Evolutionary conservation across 1,140 invertebrate species (phyloP).

Genomic region (Euura lappo): DNA sequence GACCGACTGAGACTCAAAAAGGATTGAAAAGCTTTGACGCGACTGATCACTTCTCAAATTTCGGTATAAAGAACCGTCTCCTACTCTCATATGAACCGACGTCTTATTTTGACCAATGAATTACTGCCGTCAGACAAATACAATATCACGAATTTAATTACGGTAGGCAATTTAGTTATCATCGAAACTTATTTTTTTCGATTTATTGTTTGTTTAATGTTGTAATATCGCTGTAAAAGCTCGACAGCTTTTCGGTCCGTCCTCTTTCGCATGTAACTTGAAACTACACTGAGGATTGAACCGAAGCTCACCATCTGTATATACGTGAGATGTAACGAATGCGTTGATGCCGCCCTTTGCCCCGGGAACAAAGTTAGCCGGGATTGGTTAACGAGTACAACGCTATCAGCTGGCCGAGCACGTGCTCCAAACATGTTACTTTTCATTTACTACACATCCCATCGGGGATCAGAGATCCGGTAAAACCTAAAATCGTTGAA

Average conservation of each 20-base stretch:
- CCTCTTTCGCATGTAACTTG: background rate
- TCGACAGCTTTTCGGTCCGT: background rate
- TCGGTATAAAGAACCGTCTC: background rate
- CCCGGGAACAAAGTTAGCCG: conserved; percentile 40
- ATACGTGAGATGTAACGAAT: conserved; percentile 2
- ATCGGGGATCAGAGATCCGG: background rate
- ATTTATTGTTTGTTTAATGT: background rate
- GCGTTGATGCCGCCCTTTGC: conserved; percentile 48
- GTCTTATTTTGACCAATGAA: background rate
- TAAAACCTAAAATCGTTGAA: background rate
- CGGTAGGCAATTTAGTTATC: background rate
- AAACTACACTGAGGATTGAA: conserved; percentile 1
- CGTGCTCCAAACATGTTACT: conserved; percentile 49
- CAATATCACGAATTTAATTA: background rate
- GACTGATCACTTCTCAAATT: no score
- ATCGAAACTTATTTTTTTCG: background rate
- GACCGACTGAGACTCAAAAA: no score
- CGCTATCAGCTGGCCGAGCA: conserved; percentile 48
- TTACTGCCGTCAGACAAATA: background rate
- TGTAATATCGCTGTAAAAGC: background rate
- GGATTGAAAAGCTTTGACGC: no score
- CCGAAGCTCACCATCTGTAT: background rate
- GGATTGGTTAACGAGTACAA: conserved; percentile 40
- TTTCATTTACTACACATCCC: conserved; percentile 13
- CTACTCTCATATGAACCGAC: background rate